Evolutionary conservation across 2,888 invertebrate species (phyloP).

Genomic region (Rhagophthalmus giganteus): DNA sequence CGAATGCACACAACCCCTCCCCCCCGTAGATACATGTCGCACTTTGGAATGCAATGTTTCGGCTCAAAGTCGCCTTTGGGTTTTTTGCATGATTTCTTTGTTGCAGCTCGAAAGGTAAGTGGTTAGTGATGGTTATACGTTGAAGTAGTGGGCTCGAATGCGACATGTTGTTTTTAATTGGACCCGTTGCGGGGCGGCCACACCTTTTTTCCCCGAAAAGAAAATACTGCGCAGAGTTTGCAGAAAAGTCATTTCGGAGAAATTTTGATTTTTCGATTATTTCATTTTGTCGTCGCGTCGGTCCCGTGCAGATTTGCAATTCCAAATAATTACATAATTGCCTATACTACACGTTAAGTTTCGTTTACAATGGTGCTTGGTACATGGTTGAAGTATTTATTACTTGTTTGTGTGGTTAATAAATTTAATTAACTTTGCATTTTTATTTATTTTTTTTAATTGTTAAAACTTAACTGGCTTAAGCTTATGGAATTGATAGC

Average conservation of each 20-base stretch:
- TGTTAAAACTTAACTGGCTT: slow-evolving; percentile 20
- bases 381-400: slow-evolving; percentile 32
- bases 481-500: slow-evolving; percentile 23
- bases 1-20: no score
- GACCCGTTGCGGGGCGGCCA: no score
- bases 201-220: no score
- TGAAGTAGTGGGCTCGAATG: slow-evolving; percentile 19
- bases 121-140: slow-evolving; percentile 8
- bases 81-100: slow-evolving; percentile 23
- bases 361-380: slow-evolving; percentile 31
- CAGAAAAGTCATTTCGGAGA: no score
- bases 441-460: slow-evolving; percentile 16
- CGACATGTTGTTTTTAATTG: no score
- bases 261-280: no score
- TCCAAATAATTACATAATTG: slow-evolving; percentile 15
- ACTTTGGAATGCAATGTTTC: neutral
- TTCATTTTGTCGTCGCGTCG: no score
- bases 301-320: no score
- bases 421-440: slow-evolving; percentile 22
- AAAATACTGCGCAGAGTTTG: no score
- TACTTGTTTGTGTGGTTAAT: slow-evolving; percentile 24
- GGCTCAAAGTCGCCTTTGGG: slow-evolving; percentile 1
- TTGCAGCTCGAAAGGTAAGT: slow-evolving; percentile 25
- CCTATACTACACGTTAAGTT: slow-evolving; percentile 17
- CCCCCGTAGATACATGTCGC: slow-evolving; percentile 3